phyloP scores from a whole-genome alignment of 2,888 invertebrate genomes.

The Scaptomyza reducta region DNA sequence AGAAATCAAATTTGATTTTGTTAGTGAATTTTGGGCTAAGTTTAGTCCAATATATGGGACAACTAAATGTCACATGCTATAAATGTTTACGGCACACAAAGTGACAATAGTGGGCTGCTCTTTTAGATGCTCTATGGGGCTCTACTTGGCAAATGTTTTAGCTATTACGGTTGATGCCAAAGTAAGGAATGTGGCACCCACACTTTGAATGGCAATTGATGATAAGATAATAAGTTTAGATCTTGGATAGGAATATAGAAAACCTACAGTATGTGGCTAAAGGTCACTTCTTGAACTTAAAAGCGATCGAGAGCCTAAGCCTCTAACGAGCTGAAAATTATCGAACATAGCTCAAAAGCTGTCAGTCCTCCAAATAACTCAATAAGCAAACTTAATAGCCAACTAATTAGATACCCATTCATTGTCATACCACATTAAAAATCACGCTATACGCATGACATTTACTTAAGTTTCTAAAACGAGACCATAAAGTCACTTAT shows the following conservation, averaged over 20 bases:
- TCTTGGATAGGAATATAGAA: not conserved
- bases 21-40: conserved; percentile 53
- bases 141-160: conserved; percentile 29
- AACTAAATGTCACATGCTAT: conserved; percentile 79
- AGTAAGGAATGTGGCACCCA: conserved; percentile 55
- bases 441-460: conserved; percentile 30
- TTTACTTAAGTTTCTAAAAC: conserved; percentile 14
- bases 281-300: too few species aligned
- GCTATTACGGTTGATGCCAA: conserved; percentile 49
- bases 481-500: not conserved
- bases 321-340: not conserved
- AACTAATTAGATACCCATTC: conserved; percentile 21
- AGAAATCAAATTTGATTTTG: conserved; percentile 38
- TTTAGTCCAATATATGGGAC: conserved; percentile 49
- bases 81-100: conserved; percentile 50
- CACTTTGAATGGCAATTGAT: conserved; percentile 16
- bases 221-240: conserved; percentile 10
- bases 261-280: too few species aligned
- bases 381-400: conserved; percentile 13
- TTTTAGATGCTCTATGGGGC: not conserved
- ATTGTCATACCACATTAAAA: conserved; percentile 14
- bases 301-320: too few species aligned
- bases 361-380: conserved; percentile 21
- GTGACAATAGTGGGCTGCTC: conserved; percentile 40
- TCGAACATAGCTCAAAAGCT: not conserved